Evolutionary conservation across 92 coral and sea anemone genomes (phyloP).

Genomic region (Anthopleura xanthogrammica): DNA sequence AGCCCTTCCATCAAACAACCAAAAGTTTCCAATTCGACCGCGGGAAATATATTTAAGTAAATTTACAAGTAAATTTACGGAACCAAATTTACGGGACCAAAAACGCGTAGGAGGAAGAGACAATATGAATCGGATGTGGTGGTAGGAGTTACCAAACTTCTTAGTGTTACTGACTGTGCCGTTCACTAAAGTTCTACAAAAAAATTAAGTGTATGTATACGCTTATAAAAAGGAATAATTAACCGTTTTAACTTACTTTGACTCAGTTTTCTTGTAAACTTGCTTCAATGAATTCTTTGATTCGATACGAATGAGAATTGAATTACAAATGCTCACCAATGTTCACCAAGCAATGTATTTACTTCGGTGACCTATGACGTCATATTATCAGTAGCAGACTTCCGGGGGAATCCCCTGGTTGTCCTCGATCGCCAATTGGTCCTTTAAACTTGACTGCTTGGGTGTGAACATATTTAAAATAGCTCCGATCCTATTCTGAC

Average conservation of each 20-base stretch:
- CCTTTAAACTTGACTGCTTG: neutral
- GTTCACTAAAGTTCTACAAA: too few relatives aligned
- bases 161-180: too few relatives aligned
- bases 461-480: constrained; percentile 4
- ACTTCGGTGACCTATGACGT: neutral
- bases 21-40: neutral
- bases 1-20: too few relatives aligned
- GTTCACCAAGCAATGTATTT: too few relatives aligned
- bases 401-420: neutral
- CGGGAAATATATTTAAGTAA: neutral
- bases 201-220: too few relatives aligned
- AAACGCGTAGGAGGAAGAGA: neutral
- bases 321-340: too few relatives aligned
- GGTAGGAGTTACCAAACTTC: neutral
- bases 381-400: neutral
- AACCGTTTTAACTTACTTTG: too few relatives aligned
- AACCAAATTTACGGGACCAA: neutral
- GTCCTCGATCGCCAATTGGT: neutral
- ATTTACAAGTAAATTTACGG: neutral
- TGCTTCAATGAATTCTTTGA: too few relatives aligned
- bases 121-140: neutral
- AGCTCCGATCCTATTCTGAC: neutral
- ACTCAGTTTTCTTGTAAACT: too few relatives aligned
- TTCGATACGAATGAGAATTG: too few relatives aligned
- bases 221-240: too few relatives aligned